phyloP scores from a whole-genome alignment of 30 jellyfish, hydroid and myxozoan genomes.

The Chrysaora quinquecirrha region DNA sequence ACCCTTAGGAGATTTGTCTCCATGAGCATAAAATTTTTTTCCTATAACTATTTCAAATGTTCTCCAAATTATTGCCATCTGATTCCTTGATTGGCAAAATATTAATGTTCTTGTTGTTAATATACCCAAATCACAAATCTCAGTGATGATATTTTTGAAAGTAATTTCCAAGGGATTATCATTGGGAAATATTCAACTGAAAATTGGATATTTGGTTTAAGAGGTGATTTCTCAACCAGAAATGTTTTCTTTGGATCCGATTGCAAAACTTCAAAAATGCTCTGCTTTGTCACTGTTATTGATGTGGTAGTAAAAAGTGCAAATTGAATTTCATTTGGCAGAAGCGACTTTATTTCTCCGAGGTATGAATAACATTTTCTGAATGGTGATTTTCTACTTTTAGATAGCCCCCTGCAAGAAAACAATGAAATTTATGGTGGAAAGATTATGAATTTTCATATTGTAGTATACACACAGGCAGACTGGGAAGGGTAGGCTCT shows the following conservation, averaged over 20 bases:
- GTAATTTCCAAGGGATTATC: slow-evolving; percentile 5
- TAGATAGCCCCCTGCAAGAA: neutral
- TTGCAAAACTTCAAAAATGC: neutral
- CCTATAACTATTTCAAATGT: slow-evolving; percentile 28
- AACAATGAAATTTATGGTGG: neutral
- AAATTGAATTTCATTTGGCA: neutral
- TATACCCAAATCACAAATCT: neutral
- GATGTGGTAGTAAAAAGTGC: neutral
- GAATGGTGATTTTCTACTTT: neutral
- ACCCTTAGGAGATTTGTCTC: neutral
- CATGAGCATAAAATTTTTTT: slow-evolving; percentile 8
- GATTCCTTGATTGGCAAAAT: slow-evolving; percentile 47
- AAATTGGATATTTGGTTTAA: neutral
- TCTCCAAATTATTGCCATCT: slow-evolving; percentile 37
- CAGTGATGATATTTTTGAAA: neutral
- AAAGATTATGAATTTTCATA: too few relatives aligned
- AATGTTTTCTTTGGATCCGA: neutral
- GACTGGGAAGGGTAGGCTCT: neutral
- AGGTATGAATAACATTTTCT: neutral
- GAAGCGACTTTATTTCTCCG: neutral
- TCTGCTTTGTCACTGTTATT: neutral
- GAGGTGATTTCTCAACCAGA: neutral
- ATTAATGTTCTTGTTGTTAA: slow-evolving; percentile 25
- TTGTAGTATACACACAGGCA: neutral
- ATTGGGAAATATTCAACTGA: slow-evolving; percentile 9